Evolutionary conservation across 92 coral and sea anemone species (phyloP), one percentile per base, ranked within the genome.

Genomic region (Nematostella vectensis): DNA sequence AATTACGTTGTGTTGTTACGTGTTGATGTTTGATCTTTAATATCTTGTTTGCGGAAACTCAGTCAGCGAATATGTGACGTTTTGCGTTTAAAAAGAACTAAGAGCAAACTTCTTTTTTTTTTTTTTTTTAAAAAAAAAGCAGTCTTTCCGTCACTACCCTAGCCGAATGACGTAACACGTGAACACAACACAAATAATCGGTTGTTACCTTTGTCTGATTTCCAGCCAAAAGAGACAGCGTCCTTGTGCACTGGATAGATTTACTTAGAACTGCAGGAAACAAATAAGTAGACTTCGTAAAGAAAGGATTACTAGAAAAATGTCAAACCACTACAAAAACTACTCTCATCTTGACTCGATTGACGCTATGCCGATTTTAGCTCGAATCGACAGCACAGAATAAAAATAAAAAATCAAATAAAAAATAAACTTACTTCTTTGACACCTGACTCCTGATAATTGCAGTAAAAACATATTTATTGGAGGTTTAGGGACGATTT

Each of bases 201-300:
- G n/a, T n/a, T n/a, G n/a, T n/a, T n/a, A 33, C 8, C 15, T 9
- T 22, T 22, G 9, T 45, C 11, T 45, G 21, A 45, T 45, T 17
- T 10, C 51, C 12, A 19, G 51, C 23, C 21, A 45, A 17, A 11
- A 17, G 4, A 6, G 18, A 9, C 11, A 45, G 9, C 23, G 51
- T 45, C 51, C 51, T 45, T 8, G 51, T 22, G 23, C 9, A 4
- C 21, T 6, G 51, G 51, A 17, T 17, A 9, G 51, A 4, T 45
- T 45, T 11, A 19, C 51, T 45, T 4, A 45, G 51, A 17, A 45
- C 51, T 45, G 18, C 51, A 8, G 51, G 51, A 11, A 45, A 19
- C 11, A 45, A 45, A 4, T 45, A 45, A 9, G 23, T 45, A 22
- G 4, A 45, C 4, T 9, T 45, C 51, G 9, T 45, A 9, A 10